phyloP scores from a whole-genome alignment of 2,797 vertebrate genomes.

The Gallirallus australis region DNA sequence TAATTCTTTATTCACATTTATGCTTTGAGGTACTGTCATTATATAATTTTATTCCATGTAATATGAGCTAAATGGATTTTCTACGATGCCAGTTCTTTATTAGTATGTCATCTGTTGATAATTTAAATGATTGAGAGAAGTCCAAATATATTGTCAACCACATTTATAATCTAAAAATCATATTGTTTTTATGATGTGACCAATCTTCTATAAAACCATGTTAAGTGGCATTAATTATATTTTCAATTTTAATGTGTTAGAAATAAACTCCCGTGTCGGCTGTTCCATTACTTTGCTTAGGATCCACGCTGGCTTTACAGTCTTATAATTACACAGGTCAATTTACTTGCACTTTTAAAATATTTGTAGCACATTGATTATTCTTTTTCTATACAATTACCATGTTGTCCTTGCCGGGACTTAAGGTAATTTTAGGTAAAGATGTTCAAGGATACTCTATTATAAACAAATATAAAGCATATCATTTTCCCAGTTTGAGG shows the following conservation, averaged over 20 bases:
- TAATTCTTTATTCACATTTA: background rate
- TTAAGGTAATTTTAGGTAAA: background rate
- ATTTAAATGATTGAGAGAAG: background rate
- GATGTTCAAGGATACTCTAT: background rate
- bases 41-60: background rate
- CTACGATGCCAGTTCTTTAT: background rate
- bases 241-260: background rate
- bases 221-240: background rate
- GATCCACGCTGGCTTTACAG: background rate
- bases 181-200: background rate
- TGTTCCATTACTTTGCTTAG: background rate
- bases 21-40: background rate
- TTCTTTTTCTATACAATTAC: background rate
- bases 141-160: background rate
- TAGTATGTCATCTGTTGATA: background rate
- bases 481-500: background rate
- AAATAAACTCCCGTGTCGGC: background rate
- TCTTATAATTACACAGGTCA: background rate
- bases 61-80: conserved; percentile 5
- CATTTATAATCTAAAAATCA: background rate
- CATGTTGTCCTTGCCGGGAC: background rate
- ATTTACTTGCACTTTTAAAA: background rate
- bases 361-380: background rate
- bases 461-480: background rate
- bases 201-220: background rate